These are phyloP conservation scores for Menidia menidia DNA, from an alignment of 2,797 vertebrate species.

Conservation along the genomic window DNA sequence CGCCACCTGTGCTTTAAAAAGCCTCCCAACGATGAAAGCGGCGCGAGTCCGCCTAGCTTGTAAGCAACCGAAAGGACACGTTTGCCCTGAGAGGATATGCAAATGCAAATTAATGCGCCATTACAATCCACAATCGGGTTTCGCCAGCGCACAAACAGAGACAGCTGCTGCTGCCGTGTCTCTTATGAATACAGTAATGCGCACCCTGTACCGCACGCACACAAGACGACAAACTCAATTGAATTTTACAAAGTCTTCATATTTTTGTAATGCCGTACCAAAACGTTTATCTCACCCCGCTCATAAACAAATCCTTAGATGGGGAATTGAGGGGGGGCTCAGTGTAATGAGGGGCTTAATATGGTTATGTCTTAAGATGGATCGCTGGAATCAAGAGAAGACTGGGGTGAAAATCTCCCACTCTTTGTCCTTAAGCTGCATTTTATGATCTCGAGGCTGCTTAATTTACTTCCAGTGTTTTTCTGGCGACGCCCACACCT, in stretches of 20 bases:
- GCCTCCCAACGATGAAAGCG: slow-evolving; percentile 64
- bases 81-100: slow-evolving; percentile 52
- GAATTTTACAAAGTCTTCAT: slow-evolving; percentile 26
- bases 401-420: slow-evolving; percentile 5
- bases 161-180: slow-evolving; percentile 50
- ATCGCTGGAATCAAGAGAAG: slow-evolving; percentile 37
- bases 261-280: slow-evolving; percentile 2
- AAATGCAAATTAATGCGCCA: slow-evolving; percentile 53
- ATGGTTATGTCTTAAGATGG: slow-evolving; percentile 27
- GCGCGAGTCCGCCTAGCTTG: slow-evolving; percentile 36
- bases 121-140: slow-evolving; percentile 45
- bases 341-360: slow-evolving; percentile 33
- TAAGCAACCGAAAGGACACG: slow-evolving; percentile 54
- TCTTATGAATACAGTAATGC: slow-evolving; percentile 40
- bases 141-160: slow-evolving; percentile 36
- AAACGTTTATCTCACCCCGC: slow-evolving; percentile 24
- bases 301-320: slow-evolving; percentile 20
- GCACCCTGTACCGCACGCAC: slow-evolving; percentile 32
- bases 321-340: background rate
- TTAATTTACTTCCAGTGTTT: slow-evolving; percentile 26
- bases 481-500: slow-evolving; percentile 42
- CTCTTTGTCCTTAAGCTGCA: slow-evolving; percentile 12
- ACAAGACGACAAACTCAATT: slow-evolving; percentile 35
- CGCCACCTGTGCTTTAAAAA: slow-evolving; percentile 69
- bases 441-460: slow-evolving; percentile 15